A percentile compares a stretch with the other conserved stretches of the same genome.
These are phyloP conservation scores for Cheilosia vulpina DNA, from an alignment of 2,888 invertebrate species.

Conservation along the genomic window DNA sequence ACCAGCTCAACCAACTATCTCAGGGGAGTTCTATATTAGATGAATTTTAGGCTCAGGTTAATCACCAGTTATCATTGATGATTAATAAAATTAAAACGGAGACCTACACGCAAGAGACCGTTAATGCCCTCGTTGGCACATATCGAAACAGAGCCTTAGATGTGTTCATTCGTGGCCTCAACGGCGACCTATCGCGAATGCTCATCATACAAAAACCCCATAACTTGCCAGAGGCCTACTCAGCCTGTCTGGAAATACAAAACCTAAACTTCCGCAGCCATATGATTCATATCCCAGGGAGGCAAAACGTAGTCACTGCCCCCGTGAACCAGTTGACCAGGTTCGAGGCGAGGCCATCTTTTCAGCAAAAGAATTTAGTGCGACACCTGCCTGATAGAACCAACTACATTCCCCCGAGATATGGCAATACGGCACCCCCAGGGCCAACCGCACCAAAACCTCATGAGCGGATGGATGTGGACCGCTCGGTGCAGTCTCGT, in stretches of 20 bases:
- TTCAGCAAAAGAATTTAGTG: not conserved
- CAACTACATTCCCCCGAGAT: not conserved
- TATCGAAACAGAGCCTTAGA: too few species aligned
- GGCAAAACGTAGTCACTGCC: not conserved
- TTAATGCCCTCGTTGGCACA: too few species aligned
- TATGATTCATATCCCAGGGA: not conserved
- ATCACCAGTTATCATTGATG: too few species aligned
- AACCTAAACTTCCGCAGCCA: conserved; percentile 1
- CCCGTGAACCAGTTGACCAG: not conserved
- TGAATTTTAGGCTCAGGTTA: conserved; percentile 41
- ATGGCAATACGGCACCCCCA: not conserved
- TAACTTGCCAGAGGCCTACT: conserved; percentile 17
- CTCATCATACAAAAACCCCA: conserved; percentile 29
- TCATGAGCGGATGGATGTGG: conserved; percentile 2
- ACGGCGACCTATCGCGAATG: conserved; percentile 21
- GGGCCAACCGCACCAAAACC: not conserved
- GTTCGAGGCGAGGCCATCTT: not conserved
- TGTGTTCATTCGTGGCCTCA: conserved; percentile 2
- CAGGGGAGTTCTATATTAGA: conserved; percentile 35
- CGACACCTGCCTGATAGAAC: not conserved
- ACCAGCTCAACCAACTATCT: too few species aligned
- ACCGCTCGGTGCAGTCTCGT: not conserved
- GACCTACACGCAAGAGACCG: too few species aligned
- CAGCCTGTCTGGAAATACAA: conserved; percentile 16
- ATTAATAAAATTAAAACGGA: too few species aligned